Conservation (phyloP, 1,140 invertebrate species). For the Archivesica marissinica region DNA sequence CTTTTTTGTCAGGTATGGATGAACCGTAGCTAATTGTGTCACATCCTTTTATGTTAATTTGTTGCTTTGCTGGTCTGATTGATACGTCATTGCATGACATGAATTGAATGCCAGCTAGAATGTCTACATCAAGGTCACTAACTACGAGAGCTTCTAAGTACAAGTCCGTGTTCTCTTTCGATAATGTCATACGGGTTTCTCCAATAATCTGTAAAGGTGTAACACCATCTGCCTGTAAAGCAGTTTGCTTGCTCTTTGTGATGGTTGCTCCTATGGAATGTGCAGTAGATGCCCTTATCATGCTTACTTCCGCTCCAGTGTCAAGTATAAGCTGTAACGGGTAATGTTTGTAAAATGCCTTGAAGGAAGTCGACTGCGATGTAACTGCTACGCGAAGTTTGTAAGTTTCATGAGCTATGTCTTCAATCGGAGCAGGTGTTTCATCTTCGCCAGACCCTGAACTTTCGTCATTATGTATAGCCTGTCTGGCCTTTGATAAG, state of each 20-base stretch:
- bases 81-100: constrained; percentile 21
- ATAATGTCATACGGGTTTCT: constrained; percentile 24
- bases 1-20: neutral
- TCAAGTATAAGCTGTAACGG: constrained; percentile 46
- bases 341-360: too few species aligned
- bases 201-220: constrained; percentile 57
- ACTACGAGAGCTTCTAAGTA: constrained; percentile 56
- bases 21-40: neutral
- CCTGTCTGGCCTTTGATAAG: too few species aligned
- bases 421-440: too few species aligned
- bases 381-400: too few species aligned
- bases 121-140: constrained; percentile 52
- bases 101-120: constrained; percentile 55
- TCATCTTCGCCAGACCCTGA: too few species aligned
- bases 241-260: constrained; percentile 49
- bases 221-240: constrained; percentile 60
- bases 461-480: too few species aligned
- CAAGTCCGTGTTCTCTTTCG: neutral
- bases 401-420: too few species aligned
- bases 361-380: too few species aligned
- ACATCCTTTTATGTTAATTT: neutral
- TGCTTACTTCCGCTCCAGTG: constrained; percentile 49
- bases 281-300: constrained; percentile 43
- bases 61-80: constrained; percentile 9
- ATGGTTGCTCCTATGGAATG: constrained; percentile 34